Evolutionary conservation across 2,113 vertebrate species (phyloP), one percentile per base, ranked within the genome.

Genomic region (Phalacrocorax brasilianus): DNA sequence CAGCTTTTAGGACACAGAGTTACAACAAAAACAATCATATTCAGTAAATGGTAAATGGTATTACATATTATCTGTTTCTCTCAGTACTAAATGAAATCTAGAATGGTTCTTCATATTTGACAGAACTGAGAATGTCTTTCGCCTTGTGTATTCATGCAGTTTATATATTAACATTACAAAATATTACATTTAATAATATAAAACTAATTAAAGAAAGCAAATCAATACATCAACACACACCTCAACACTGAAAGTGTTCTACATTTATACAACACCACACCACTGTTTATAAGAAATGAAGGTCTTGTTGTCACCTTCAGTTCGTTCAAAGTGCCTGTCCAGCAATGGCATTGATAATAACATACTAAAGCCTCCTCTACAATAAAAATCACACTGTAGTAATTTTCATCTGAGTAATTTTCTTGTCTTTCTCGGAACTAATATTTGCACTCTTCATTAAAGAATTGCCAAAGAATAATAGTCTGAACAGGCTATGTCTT

Each of bases 371-470:
- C 35, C 11, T 85, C 4, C 32, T 15, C 22, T 6, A 2, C 24
- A 83, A 5, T 20, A 24, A 82, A 79, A 88, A 65, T 56, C 33
- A 61, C 9, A 56, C 3, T 26, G 21, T 15, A 73, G 14, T 59
- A 72, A 52, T 89, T 93, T 89, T 71, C 55, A 10, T 40, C n/a
- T 53, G 10, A 73, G 4, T 45, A 88, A 61, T 58, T 35, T 11
- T 68, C 30, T 61, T 88, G 19, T 73, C 33, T 77, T 72, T 47
- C 75, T 86, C 38, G 47, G 22, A 85, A 73, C 22, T 72, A 92
- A 52, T 93, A 93, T 88, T 93, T 92, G 47, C 19, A 53, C 6
- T 49, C 24, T 76, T 94, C 30, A 40, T 9, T 76, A 21, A 94
- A 76, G 35, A 52, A 52, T 16, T 72, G 4, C 8, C 18, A 72